These are phyloP conservation scores for Silurus glanis DNA, from an alignment of 2,113 vertebrate genomes.

Conservation along the genomic window DNA sequence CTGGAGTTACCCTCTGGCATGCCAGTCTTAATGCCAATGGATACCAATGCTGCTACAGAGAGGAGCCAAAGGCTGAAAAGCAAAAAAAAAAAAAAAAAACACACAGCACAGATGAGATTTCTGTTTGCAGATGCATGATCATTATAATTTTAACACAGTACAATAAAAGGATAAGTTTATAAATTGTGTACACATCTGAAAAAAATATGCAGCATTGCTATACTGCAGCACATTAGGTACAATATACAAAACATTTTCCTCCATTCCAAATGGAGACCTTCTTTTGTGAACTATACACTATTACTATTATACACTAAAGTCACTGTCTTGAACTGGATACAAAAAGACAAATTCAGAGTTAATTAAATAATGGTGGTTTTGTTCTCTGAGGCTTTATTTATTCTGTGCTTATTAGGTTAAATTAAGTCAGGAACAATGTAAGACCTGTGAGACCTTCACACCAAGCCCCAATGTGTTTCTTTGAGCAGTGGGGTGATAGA, in stretches of 20 bases:
- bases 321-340: not conserved
- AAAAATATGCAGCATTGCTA: not conserved
- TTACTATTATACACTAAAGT: not conserved
- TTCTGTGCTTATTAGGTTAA: conserved; percentile 19
- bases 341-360: not conserved
- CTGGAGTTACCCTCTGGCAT: conserved; percentile 47
- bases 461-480: not conserved
- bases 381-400: not conserved
- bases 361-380: not conserved
- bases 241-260: not conserved
- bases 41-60: conserved; percentile 42
- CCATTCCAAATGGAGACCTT: not conserved
- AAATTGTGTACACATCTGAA: not conserved
- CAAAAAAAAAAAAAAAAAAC: not conserved
- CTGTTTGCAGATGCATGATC: conserved; percentile 10
- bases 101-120: conserved; percentile 1
- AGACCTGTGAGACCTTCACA: conserved; percentile 15
- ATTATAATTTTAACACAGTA: not conserved
- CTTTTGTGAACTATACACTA: not conserved
- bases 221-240: not conserved
- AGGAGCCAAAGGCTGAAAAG: conserved; percentile 17
- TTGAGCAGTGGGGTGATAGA: conserved; percentile 55
- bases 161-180: not conserved
- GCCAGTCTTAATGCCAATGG: conserved; percentile 34
- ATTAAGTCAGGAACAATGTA: conserved; percentile 28